A percentile compares a stretch with the other conserved stretches of the same genome.
These are phyloP conservation scores for Cheirogaleus medius DNA, from an alignment of 2,113 vertebrate genomes.

Conservation along the genomic window DNA sequence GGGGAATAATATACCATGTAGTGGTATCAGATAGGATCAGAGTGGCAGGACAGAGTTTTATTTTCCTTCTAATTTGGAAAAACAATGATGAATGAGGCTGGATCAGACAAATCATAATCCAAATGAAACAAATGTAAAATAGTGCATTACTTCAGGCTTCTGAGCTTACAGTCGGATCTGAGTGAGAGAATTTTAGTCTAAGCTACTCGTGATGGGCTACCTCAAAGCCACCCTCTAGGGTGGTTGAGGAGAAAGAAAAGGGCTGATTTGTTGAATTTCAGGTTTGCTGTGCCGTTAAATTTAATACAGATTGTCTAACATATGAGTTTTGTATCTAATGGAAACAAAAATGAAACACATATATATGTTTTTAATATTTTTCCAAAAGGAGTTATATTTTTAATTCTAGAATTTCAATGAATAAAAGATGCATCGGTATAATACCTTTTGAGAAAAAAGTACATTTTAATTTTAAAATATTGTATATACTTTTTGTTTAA, in stretches of 20 bases:
- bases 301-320: not conserved
- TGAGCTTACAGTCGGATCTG: no score
- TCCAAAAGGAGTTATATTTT: not conserved
- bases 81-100: not conserved
- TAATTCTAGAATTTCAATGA: not conserved
- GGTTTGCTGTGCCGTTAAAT: not conserved
- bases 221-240: not conserved
- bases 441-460: not conserved
- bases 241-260: rapidly evolving
- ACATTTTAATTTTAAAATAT: not conserved
- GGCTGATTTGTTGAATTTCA: rapidly evolving
- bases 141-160: not conserved
- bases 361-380: not conserved
- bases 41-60: not conserved
- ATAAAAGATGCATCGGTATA: not conserved
- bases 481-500: not conserved
- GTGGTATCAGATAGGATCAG: not conserved
- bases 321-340: not conserved
- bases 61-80: conserved; percentile 39
- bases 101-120: not conserved
- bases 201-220: rapidly evolving
- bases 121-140: not conserved
- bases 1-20: not conserved
- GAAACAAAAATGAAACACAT: not conserved
- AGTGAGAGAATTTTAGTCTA: not conserved